Evolutionary conservation across 2,888 invertebrate genomes (phyloP), one percentile per base, ranked within the genome.

Genomic region (Lasioglossum vierecki): DNA sequence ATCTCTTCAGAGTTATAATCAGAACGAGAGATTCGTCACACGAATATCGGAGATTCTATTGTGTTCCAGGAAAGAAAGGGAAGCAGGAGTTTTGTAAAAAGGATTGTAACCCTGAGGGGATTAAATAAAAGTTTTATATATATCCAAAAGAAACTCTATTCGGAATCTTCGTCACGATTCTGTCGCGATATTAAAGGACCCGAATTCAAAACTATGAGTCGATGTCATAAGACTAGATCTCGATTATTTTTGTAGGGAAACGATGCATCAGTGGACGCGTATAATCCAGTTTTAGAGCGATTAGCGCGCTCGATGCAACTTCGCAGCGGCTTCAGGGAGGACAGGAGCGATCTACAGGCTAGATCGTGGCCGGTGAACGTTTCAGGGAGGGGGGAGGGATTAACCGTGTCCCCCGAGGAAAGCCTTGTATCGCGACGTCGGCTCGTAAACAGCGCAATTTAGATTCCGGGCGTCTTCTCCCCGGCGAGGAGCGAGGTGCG

Each of bases 391-490:
- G 15, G 30, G 5, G 1, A 6, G 41, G 66, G 66, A 74, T 53
- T 30, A 68, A 53, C 44, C 22, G 15, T 11, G 76, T 39, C 68
- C 68, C 9, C n/a, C 49, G 68, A 44, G 73, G 71, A 30, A 77
- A 57, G 80, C 57, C 26, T 4, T 35, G 70, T 30, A 72, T 81
- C 71, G 46, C 15, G 15, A 41, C 41, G 76, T 57, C 53, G 39
- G 60, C 63, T 35, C 35, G 39, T 41, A 26, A 60, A 46, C 68
- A 39, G 26, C 53, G 72, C 53, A 72, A 76, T 70, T 72, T 35
- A 53, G 63, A 80, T 75, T 83, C 63, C 18, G 46, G n/a, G 60
- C 44, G 60, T 53, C 41, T 30, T 41, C 9, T n/a, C n/a, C 13
- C 57, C 57, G 57, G 9, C n/a, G 57, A n/a, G 57, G 57, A 57